phyloP scores from a whole-genome alignment of 2,888 invertebrate species.

The Thera obeliscata region DNA sequence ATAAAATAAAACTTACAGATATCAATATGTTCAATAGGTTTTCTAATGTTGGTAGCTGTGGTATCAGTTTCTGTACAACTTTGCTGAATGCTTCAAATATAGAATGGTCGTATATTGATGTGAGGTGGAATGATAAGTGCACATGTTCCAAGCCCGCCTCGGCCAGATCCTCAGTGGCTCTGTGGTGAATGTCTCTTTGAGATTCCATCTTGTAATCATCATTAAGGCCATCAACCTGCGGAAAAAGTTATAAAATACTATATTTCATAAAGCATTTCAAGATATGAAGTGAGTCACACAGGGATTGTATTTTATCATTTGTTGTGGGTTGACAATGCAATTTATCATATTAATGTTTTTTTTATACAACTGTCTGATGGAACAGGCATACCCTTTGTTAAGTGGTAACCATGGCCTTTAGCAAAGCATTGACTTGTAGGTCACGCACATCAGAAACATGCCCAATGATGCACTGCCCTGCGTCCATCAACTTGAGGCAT shows the following conservation, averaged over 20 bases:
- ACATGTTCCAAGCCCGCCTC: slow-evolving; percentile 95
- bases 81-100: slow-evolving; percentile 99
- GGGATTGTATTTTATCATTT: neutral
- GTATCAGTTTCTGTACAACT: slow-evolving; percentile 99
- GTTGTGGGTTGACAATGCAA: neutral
- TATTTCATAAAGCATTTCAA: neutral
- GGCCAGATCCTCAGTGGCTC: slow-evolving; percentile 96
- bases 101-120: slow-evolving; percentile 99
- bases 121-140: slow-evolving; percentile 96
- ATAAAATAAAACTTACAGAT: slow-evolving; percentile 87
- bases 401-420: no score
- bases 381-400: no score
- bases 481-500: no score
- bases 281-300: neutral
- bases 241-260: neutral
- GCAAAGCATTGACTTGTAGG: no score
- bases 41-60: slow-evolving; percentile 98
- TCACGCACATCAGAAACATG: no score
- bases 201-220: slow-evolving; percentile 99
- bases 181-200: slow-evolving; percentile 98
- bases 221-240: slow-evolving; percentile 96
- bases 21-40: slow-evolving; percentile 98
- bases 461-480: no score
- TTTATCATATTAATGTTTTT: neutral
- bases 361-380: no score